Percentiles rank a stretch among this genome's conserved stretches.
phyloP scores from a whole-genome alignment of 2,888 invertebrate genomes.

The Zygothrica quintamaculata region DNA sequence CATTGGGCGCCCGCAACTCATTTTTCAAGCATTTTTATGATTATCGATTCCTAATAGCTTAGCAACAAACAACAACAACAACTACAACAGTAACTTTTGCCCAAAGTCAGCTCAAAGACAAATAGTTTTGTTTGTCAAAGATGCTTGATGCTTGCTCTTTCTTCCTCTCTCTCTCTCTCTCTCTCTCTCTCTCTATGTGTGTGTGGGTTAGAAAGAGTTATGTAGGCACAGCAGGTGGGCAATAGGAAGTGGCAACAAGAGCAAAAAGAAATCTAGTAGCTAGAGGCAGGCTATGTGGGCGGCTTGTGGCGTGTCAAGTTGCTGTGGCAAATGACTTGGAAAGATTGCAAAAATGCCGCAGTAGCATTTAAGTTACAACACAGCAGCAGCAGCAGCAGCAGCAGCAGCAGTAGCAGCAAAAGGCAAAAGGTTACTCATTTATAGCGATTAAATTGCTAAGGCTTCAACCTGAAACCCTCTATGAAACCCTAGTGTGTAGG shows the following conservation, averaged over 20 bases:
- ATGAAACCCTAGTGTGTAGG: too few relatives aligned
- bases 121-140: conserved; percentile 75
- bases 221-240: conserved; percentile 47
- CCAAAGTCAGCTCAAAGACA: conserved; percentile 65
- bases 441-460: conserved; percentile 37
- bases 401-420: neutral
- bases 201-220: conserved; percentile 39
- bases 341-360: conserved; percentile 58
- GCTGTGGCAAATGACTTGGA: conserved; percentile 58
- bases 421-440: conserved; percentile 7
- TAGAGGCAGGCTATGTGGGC: neutral
- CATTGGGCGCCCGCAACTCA: conserved; percentile 55
- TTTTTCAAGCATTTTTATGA: conserved; percentile 70
- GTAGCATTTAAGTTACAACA: conserved; percentile 38
- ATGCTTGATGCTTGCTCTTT: conserved; percentile 22
- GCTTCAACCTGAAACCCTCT: too few relatives aligned
- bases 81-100: too few relatives aligned
- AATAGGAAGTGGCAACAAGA: neutral
- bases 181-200: conserved; percentile 3
- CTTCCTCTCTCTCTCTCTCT: neutral
- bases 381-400: neutral
- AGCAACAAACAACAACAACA: too few relatives aligned
- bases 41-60: conserved; percentile 63
- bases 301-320: conserved; percentile 42
- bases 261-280: neutral